A percentile compares a stretch with the other conserved stretches of the same genome.
These are phyloP conservation scores for Castor canadensis DNA, from an alignment of 2,113 vertebrate genomes.

Conservation along the genomic window DNA sequence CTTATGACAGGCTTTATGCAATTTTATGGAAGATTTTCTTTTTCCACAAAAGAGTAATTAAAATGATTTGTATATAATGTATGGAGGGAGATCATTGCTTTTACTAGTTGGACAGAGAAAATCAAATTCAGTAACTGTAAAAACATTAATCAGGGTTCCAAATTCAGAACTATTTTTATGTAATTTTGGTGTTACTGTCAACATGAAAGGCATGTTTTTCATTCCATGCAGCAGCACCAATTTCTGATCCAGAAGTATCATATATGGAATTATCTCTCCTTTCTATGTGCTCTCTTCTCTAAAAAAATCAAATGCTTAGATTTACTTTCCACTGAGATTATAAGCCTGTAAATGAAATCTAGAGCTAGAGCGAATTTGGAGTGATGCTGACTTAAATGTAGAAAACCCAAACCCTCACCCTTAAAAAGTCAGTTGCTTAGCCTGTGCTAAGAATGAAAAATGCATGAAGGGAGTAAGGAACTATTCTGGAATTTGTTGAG, in stretches of 20 bases:
- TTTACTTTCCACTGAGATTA: neutral
- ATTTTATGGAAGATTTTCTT: neutral
- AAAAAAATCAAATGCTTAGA: neutral
- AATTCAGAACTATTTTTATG: neutral
- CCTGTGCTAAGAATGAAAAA: neutral
- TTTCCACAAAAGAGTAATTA: neutral
- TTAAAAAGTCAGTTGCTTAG: neutral
- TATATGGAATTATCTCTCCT: neutral
- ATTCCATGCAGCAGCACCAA: neutral
- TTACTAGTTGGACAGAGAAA: neutral
- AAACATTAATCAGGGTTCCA: neutral
- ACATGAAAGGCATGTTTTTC: neutral
- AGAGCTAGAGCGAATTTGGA: neutral
- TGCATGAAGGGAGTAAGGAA: neutral
- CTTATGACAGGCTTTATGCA: neutral
- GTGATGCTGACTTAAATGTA: neutral
- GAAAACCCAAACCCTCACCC: neutral
- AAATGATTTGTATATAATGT: constrained; percentile 40
- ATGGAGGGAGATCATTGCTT: neutral
- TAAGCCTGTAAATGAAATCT: neutral
- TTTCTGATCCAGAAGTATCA: neutral
- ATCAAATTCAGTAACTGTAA: neutral
- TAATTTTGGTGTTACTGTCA: constrained; percentile 15
- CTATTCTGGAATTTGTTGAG: neutral
- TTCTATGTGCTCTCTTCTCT: neutral